Conservation (phyloP, 2,888 invertebrate genomes). For the Lacanobia wlatinum region DNA sequence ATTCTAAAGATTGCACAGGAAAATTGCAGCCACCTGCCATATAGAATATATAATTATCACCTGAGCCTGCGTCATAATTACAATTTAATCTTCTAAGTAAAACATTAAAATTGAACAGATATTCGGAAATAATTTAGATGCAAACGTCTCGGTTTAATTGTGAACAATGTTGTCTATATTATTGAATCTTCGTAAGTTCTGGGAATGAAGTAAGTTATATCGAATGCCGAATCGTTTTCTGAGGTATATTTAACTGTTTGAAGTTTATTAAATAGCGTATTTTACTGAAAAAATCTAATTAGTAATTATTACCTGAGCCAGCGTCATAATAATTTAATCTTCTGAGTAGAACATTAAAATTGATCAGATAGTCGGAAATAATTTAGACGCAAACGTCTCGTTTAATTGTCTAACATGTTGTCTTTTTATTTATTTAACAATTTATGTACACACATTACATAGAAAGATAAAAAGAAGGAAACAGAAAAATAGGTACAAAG, state of each 20-base stretch:
- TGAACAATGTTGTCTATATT: background rate
- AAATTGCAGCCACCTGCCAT: constrained; percentile 47
- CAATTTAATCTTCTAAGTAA: constrained; percentile 43
- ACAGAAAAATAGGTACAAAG: too few relatives aligned
- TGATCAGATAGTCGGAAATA: constrained; percentile 26
- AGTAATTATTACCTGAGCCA: constrained; percentile 52
- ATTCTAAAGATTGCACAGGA: constrained; percentile 38
- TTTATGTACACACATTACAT: too few relatives aligned
- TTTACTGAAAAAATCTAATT: too few relatives aligned
- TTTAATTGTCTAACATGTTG: background rate
- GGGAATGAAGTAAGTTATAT: too few relatives aligned
- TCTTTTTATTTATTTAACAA: background rate
- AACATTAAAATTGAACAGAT: constrained; percentile 50
- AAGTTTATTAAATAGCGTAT: too few relatives aligned
- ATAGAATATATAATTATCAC: constrained; percentile 52
- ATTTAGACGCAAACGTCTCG: background rate
- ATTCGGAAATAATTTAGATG: constrained; percentile 21
- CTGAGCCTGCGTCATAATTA: constrained; percentile 37
- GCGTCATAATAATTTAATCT: constrained; percentile 41
- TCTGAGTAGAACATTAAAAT: constrained; percentile 52
- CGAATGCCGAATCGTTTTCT: too few relatives aligned
- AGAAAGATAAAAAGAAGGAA: too few relatives aligned
- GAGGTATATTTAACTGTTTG: too few relatives aligned
- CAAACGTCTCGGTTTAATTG: background rate
- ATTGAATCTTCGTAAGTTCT: too few relatives aligned